Conservation (phyloP, 2,888 invertebrate species). For the Xanthia icteritia region DNA sequence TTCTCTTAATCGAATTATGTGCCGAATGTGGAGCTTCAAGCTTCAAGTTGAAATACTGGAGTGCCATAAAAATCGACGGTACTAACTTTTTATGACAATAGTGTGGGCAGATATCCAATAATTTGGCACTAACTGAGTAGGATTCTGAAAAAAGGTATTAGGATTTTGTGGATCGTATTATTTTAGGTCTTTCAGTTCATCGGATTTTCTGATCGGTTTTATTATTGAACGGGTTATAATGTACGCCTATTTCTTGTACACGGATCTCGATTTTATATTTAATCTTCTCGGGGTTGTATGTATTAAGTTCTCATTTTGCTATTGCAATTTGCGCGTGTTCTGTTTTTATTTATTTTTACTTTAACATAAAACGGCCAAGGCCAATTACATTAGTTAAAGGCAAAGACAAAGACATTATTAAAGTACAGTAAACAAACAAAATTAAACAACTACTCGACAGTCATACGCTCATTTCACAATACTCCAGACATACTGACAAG, state of each 20-base stretch:
- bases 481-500: no score
- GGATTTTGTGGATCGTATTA: slow-evolving; percentile 28
- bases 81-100: slow-evolving; percentile 52
- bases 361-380: no score
- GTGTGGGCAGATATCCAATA: slow-evolving; percentile 52
- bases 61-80: slow-evolving; percentile 46
- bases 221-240: slow-evolving; percentile 20
- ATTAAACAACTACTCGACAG: no score
- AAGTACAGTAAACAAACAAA: no score
- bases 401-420: no score
- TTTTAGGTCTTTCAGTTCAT: slow-evolving; percentile 27
- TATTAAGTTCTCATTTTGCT: background rate
- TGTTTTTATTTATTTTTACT: no score
- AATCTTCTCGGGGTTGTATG: background rate
- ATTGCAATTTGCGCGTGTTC: background rate
- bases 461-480: no score
- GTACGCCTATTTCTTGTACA: background rate
- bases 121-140: slow-evolving; percentile 45
- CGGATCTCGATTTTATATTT: slow-evolving; percentile 1
- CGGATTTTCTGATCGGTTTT: slow-evolving; percentile 12
- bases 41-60: slow-evolving; percentile 26
- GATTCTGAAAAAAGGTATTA: slow-evolving; percentile 33
- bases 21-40: slow-evolving; percentile 31
- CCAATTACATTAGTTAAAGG: no score
- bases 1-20: slow-evolving; percentile 40